Evolutionary conservation across 2,797 vertebrate genomes (phyloP).

Genomic region (Rhadinocentrus ornatus): DNA sequence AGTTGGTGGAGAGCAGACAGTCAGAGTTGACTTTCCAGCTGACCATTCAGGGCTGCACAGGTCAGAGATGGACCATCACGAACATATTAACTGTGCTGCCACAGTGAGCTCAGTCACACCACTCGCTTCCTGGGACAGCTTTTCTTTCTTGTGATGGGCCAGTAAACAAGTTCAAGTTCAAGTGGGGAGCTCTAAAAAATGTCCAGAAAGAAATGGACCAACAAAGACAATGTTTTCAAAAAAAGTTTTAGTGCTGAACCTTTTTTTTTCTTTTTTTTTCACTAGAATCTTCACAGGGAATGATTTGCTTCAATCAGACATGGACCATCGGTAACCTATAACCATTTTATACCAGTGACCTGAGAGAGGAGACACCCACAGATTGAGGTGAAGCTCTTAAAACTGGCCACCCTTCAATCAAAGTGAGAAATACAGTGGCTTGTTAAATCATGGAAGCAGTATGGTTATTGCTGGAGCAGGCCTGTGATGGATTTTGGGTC

Average conservation of each 20-base stretch:
- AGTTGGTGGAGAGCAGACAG: slow-evolving; percentile 88
- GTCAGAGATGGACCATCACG: slow-evolving; percentile 94
- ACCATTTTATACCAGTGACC: slow-evolving; percentile 48
- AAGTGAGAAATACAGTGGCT: slow-evolving; percentile 40
- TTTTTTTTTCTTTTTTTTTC: slow-evolving; percentile 22
- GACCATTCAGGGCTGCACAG: slow-evolving; percentile 90
- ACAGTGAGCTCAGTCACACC: slow-evolving; percentile 48
- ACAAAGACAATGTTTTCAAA: neutral
- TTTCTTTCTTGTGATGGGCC: neutral
- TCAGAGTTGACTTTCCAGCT: slow-evolving; percentile 89
- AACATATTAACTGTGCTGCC: slow-evolving; percentile 85
- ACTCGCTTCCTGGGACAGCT: neutral
- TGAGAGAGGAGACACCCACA: slow-evolving; percentile 44
- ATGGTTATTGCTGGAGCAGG: slow-evolving; percentile 33
- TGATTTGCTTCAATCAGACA: slow-evolving; percentile 43
- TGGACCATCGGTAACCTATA: slow-evolving; percentile 50
- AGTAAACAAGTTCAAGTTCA: neutral
- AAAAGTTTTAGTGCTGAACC: neutral
- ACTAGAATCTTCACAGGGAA: slow-evolving; percentile 26
- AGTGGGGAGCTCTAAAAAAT: slow-evolving; percentile 11
- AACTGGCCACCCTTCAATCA: slow-evolving; percentile 25
- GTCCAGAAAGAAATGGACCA: slow-evolving; percentile 15
- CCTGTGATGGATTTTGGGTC: slow-evolving; percentile 29
- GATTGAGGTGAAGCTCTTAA: slow-evolving; percentile 37
- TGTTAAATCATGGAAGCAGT: slow-evolving; percentile 36